Percentiles rank a stretch among this genome's conserved stretches.
phyloP scores from a whole-genome alignment of 2,113 vertebrate species.

The Butastur rufipennis region DNA sequence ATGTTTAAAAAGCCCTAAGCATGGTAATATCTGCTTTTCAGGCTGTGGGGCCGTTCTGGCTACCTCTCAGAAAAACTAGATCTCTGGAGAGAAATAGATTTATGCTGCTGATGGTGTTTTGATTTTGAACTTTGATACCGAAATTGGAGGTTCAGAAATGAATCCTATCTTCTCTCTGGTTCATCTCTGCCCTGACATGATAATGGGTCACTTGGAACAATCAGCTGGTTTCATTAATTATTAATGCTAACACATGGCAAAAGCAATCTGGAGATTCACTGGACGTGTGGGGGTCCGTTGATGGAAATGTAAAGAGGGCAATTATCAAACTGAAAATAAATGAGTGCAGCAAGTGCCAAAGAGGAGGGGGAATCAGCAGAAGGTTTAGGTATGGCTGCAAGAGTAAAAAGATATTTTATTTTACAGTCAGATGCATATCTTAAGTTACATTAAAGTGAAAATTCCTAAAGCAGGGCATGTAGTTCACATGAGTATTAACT shows the following conservation, averaged over 20 bases:
- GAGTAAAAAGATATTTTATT: not conserved
- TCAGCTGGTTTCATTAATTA: constrained; percentile 50
- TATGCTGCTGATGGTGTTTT: not conserved
- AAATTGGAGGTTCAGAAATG: constrained; percentile 5
- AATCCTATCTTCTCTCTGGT: not conserved
- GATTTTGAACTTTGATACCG: constrained; percentile 34
- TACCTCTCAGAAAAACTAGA: not conserved
- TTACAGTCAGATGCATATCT: not conserved
- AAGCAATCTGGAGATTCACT: not conserved
- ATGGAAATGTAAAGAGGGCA: constrained; percentile 1
- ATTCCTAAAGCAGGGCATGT: not conserved
- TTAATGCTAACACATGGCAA: constrained; percentile 55
- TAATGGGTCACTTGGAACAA: constrained; percentile 37
- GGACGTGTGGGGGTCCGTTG: not conserved
- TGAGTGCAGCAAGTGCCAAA: not conserved
- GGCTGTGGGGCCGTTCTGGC: not conserved
- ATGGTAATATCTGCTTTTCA: not conserved
- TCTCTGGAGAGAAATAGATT: constrained; percentile 5
- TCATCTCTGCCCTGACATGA: constrained; percentile 2
- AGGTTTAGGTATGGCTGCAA: not conserved
- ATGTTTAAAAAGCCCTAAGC: not conserved
- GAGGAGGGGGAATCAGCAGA: not conserved
- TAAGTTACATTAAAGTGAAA: not conserved
- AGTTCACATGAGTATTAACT: not conserved
- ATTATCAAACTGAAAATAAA: constrained; percentile 23